Percentiles rank a stretch among this genome's conserved stretches.
Evolutionary conservation across 2,797 vertebrate species (phyloP).

Genomic region (Catamblyrhynchus diadema): DNA sequence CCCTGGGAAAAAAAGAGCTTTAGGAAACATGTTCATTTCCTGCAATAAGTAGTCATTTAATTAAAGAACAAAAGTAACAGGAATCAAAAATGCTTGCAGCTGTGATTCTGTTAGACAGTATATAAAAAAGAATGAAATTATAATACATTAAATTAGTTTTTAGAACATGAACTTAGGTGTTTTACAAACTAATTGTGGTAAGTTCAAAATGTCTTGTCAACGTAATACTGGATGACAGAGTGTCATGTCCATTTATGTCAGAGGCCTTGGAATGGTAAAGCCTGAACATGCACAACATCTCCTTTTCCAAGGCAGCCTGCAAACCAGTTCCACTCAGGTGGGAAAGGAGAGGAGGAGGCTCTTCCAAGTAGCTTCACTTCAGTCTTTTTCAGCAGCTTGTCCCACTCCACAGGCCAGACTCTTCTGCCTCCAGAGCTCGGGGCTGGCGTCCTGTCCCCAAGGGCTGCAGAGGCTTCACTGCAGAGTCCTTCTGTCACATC

Average conservation of each 20-base stretch:
- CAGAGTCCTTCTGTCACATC: conserved; percentile 50
- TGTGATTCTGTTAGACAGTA: conserved; percentile 82
- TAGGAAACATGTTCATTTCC: conserved; percentile 63
- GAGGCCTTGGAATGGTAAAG: conserved; percentile 79
- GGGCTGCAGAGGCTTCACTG: conserved; percentile 50
- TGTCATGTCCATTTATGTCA: conserved; percentile 48
- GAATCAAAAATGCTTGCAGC: conserved; percentile 80
- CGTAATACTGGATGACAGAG: conserved; percentile 72
- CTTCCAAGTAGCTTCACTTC: conserved; percentile 55
- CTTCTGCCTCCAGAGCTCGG: conserved; percentile 37
- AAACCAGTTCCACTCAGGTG: conserved; percentile 69
- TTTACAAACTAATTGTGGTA: conserved; percentile 90
- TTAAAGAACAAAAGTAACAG: conserved; percentile 81
- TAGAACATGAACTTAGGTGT: conserved; percentile 95
- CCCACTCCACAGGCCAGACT: conserved; percentile 34
- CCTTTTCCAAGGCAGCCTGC: conserved; percentile 69
- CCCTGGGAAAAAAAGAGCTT: conserved; percentile 8
- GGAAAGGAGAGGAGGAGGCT: conserved; percentile 68
- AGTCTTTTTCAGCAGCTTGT: conserved; percentile 34
- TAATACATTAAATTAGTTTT: conserved; percentile 84
- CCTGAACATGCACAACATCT: conserved; percentile 82
- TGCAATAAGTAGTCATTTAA: conserved; percentile 81
- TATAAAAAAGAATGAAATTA: conserved; percentile 82
- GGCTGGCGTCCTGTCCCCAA: neutral
- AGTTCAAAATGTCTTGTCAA: conserved; percentile 83